phyloP scores from a whole-genome alignment of 2,797 vertebrate genomes.

The Coluber constrictor region DNA sequence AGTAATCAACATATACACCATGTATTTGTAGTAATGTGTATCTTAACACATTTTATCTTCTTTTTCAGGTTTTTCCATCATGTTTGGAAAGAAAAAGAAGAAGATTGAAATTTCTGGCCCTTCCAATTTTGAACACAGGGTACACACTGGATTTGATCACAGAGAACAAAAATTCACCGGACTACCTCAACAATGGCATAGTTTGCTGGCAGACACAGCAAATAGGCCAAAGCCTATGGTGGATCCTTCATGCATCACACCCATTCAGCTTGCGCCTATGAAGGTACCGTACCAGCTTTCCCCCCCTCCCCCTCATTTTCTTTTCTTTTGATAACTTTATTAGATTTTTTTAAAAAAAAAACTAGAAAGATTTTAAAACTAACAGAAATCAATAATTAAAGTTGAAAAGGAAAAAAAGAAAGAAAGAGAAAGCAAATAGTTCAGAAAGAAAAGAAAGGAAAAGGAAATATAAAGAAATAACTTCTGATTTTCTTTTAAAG shows the following conservation, averaged over 20 bases:
- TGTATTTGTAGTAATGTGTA: neutral
- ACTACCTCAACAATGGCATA: constrained; percentile 97
- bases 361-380: neutral
- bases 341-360: neutral
- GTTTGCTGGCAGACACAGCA: constrained; percentile 92
- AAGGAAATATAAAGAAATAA: neutral
- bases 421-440: neutral
- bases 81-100: constrained; percentile 99
- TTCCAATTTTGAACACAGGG: constrained; percentile 97
- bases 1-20: neutral
- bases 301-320: neutral
- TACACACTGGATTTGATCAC: constrained; percentile 96
- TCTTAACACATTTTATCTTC: neutral
- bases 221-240: constrained; percentile 98
- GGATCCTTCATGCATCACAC: constrained; percentile 97
- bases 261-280: constrained; percentile 97
- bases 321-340: neutral
- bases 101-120: constrained; percentile 96
- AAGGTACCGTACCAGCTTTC: constrained; percentile 76
- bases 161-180: constrained; percentile 95
- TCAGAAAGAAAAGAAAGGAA: neutral
- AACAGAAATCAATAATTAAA: neutral
- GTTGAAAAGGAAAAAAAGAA: neutral
- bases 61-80: constrained; percentile 84
- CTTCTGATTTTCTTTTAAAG: neutral